Base-by-base conservation (phyloP, 2,888 invertebrate genomes). In the Diploptera punctata region DNA sequence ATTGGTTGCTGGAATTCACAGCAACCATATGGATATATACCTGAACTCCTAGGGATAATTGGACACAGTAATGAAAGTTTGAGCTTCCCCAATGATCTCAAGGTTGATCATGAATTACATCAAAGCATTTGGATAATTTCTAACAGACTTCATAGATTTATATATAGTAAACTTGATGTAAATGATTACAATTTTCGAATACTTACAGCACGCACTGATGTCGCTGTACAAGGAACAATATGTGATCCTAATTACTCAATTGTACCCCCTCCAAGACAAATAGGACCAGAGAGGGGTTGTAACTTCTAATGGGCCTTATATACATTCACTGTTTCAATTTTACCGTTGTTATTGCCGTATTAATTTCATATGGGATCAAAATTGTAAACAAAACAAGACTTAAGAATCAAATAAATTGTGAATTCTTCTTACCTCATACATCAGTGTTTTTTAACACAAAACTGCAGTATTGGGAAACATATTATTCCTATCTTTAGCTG, bases 31-130 rank as follows among this genome's bases (percentile, higher is more conserved):
- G 74, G 74, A 1, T 73, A 73, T 57, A 52, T 38, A 89, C 0
- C 85, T 85, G 0, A 70, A 13, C 69, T 73, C 10, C 71, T 73
- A 21, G 91, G 88, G 0, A 82, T 90, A 1, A 85, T 92, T 0
- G 91, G 90, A 0, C 81, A 83, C 44, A 89, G 89, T 81, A 82
- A 86, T 2, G 86, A 87, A 10, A 88, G 91, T 0, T 83, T 94
- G 74, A 84, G 93, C 18, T 94, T 94, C 80, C 94, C 94, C 0
- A 94, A 94, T 78, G 94, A 94, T 79, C 81, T 94, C 54, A 91
- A 91, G 81, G 85, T 94, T 10, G 94, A 94, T 78, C 87, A 89
- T 73, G 91, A 91, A 47, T 78, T 83, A 10, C 85, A 86, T 49
- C 91, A 93, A 78, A 90, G 86, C 70, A 85, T 94, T 9, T 94